Percentiles rank a stretch among this genome's conserved stretches.
Evolutionary conservation across 2,888 invertebrate species (phyloP).

Genomic region (Pterobdella sp.): DNA sequence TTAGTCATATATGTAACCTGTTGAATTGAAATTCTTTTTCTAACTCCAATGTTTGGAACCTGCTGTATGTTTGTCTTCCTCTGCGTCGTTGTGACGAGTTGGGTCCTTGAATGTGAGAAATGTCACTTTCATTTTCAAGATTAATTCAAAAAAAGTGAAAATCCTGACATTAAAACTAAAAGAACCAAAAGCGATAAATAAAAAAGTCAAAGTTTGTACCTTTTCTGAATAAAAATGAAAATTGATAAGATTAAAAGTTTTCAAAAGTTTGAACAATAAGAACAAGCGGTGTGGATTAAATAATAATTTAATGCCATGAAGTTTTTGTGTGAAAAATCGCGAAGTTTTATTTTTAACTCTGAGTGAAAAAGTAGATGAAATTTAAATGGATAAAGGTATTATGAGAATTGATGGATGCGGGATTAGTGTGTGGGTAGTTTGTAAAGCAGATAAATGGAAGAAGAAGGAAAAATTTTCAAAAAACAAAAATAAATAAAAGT

Average conservation of each 20-base stretch:
- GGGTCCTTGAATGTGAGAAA: constrained; percentile 40
- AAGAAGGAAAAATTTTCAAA: not conserved
- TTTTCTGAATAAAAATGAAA: too few relatives aligned
- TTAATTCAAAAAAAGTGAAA: too few relatives aligned
- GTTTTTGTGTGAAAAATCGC: not conserved
- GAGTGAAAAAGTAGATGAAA: not conserved
- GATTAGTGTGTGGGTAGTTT: not conserved
- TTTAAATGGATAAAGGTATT: constrained; percentile 2
- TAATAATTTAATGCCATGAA: too few relatives aligned
- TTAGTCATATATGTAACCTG: constrained; percentile 51
- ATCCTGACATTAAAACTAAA: too few relatives aligned
- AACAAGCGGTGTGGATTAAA: too few relatives aligned
- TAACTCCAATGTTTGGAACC: constrained; percentile 91
- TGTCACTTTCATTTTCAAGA: not conserved
- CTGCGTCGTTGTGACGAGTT: constrained; percentile 52
- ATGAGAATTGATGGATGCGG: not conserved
- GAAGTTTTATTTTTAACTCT: not conserved
- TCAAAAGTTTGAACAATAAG: too few relatives aligned
- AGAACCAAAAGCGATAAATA: too few relatives aligned
- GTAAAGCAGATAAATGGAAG: not conserved
- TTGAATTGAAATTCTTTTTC: constrained; percentile 91
- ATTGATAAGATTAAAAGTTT: too few relatives aligned
- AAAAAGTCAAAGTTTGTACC: too few relatives aligned
- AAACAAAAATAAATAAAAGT: too few relatives aligned
- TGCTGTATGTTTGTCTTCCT: constrained; percentile 89